Percentiles rank a stretch among this genome's conserved stretches.
Conservation (phyloP, 2,797 vertebrate species). For the Monodelphis domestica region DNA sequence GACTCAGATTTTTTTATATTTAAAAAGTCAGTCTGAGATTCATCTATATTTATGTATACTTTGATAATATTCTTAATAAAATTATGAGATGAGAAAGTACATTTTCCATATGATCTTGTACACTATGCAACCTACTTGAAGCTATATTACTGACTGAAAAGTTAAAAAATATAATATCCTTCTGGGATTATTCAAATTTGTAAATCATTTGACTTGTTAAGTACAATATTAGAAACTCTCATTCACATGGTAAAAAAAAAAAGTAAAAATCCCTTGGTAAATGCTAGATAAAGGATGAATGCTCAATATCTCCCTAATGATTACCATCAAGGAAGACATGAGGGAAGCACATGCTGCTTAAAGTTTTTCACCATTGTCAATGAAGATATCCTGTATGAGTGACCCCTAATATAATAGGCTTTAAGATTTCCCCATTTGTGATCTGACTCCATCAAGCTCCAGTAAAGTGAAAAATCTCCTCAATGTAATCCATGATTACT, state of each 20-base stretch:
- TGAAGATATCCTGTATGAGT: neutral
- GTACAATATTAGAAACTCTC: neutral
- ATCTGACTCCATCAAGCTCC: neutral
- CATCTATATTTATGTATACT: neutral
- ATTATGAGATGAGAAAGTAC: neutral
- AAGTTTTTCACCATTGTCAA: too few species aligned
- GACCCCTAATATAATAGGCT: neutral
- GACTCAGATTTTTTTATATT: neutral
- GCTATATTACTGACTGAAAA: neutral
- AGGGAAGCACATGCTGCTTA: too few species aligned
- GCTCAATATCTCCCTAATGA: too few species aligned
- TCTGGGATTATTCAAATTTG: neutral
- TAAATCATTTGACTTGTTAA: neutral
- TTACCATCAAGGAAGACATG: too few species aligned
- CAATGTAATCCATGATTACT: neutral
- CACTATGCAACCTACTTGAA: neutral
- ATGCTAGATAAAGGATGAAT: too few species aligned
- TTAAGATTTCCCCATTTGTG: neutral
- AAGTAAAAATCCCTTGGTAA: too few species aligned
- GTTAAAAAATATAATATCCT: neutral
- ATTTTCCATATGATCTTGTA: neutral
- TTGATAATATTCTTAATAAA: neutral
- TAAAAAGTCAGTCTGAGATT: neutral
- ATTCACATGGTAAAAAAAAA: too few species aligned
- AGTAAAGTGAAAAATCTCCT: neutral